Percentiles rank a stretch among this genome's conserved stretches.
phyloP scores from a whole-genome alignment of 2,888 invertebrate species.

The Protula sp. region DNA sequence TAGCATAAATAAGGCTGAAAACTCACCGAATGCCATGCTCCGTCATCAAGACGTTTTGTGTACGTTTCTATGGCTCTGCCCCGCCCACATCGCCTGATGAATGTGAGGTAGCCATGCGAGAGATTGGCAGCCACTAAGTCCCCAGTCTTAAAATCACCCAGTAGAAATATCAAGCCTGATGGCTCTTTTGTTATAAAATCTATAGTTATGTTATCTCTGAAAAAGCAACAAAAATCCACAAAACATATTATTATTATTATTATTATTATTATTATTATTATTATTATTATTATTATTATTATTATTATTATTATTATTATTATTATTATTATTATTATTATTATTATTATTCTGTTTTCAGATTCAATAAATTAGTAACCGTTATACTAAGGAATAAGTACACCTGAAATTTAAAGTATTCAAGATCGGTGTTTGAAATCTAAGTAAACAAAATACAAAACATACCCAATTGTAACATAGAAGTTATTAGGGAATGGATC shows the following conservation, averaged over 20 bases:
- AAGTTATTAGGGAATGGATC: slow-evolving; percentile 7
- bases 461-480: slow-evolving; percentile 2
- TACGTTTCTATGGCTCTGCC: not conserved
- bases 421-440: too few species aligned
- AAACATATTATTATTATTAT: too few species aligned
- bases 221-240: too few species aligned
- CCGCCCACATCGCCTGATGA: not conserved
- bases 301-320: too few species aligned
- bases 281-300: too few species aligned
- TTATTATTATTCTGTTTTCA: too few species aligned
- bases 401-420: too few species aligned
- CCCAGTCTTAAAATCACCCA: not conserved
- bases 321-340: too few species aligned
- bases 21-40: not conserved
- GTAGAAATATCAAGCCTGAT: not conserved
- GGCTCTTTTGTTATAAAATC: not conserved
- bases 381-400: too few species aligned
- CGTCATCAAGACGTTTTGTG: not conserved
- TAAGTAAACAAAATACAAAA: not conserved
- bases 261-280: too few species aligned
- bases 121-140: not conserved
- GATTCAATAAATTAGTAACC: too few species aligned
- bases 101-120: not conserved
- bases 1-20: too few species aligned
- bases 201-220: not conserved